A percentile compares a stretch with the other conserved stretches of the same genome.
Conservation (phyloP, 1,140 invertebrate species). For the Penaeus vannamei region DNA sequence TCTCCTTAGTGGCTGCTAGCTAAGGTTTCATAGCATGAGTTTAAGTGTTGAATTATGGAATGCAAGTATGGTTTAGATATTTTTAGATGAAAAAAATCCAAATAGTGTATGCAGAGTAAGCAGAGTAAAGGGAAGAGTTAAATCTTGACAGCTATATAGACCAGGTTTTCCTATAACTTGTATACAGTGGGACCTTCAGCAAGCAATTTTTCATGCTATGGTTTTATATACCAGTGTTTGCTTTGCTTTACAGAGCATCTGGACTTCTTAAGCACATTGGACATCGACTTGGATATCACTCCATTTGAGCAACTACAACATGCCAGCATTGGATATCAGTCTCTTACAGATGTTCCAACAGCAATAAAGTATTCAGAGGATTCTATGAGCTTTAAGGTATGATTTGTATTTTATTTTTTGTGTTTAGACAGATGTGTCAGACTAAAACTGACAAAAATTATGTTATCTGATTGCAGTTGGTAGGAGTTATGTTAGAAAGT, state of each 20-base stretch:
- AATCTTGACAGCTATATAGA: background rate
- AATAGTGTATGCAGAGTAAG: background rate
- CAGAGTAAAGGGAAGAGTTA: background rate
- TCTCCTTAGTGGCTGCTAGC: no score
- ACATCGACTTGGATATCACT: constrained; percentile 80
- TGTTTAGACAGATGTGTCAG: constrained; percentile 26
- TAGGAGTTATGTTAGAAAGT: no score
- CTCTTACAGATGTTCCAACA: constrained; percentile 95
- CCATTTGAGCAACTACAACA: constrained; percentile 92
- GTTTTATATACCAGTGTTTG: constrained; percentile 84
- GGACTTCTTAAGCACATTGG: constrained; percentile 88
- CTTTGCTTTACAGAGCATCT: constrained; percentile 83
- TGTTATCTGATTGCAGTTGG: background rate
- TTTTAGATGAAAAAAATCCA: no score
- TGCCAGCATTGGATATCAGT: constrained; percentile 95
- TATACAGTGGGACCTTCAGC: constrained; percentile 89
- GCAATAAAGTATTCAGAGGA: constrained; percentile 82
- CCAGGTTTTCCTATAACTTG: constrained; percentile 76
- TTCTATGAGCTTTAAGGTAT: constrained; percentile 76
- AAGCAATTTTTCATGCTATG: constrained; percentile 92
- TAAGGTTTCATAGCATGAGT: no score
- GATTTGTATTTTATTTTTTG: constrained; percentile 54
- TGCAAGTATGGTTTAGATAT: no score
- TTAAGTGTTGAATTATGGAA: no score
- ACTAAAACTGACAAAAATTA: background rate